Evolutionary conservation across 2,797 vertebrate genomes (phyloP).

Genomic region (Clarias pachynema): DNA sequence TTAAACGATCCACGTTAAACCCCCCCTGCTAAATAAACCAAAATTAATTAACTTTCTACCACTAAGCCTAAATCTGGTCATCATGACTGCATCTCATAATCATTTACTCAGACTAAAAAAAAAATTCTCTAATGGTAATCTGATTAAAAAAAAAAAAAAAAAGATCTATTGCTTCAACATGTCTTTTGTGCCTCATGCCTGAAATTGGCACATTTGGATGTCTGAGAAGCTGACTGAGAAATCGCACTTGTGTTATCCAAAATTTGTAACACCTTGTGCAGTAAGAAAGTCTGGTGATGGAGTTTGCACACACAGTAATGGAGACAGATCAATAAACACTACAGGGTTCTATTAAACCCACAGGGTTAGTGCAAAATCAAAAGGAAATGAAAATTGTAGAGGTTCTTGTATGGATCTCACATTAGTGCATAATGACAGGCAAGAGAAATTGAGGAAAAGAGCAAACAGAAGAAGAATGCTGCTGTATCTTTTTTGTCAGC

Average conservation of each 20-base stretch:
- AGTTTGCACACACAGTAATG: constrained; percentile 3
- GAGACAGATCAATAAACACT: constrained; percentile 49
- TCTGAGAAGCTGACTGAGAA: constrained; percentile 19
- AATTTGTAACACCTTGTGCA: constrained; percentile 43
- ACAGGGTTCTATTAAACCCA: constrained; percentile 14
- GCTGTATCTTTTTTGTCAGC: background rate
- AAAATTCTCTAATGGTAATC: background rate
- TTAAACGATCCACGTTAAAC: background rate
- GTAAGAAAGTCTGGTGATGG: constrained; percentile 5
- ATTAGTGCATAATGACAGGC: constrained; percentile 5
- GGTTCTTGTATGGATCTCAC: background rate
- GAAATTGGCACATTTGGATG: constrained; percentile 31
- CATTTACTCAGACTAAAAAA: background rate
- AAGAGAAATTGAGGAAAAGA: background rate
- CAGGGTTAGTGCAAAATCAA: constrained; percentile 6
- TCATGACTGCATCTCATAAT: background rate
- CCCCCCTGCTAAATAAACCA: background rate
- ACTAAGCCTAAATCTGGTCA: background rate
- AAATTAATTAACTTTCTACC: background rate
- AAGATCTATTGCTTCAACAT: background rate
- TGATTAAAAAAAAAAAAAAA: background rate
- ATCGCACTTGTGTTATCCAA: constrained; percentile 6
- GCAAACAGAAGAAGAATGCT: background rate
- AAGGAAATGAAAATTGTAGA: constrained; percentile 18
- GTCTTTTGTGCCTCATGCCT: constrained; percentile 17